Base-by-base conservation (phyloP, 2,888 invertebrate species). In the Rhingia rostrata region DNA sequence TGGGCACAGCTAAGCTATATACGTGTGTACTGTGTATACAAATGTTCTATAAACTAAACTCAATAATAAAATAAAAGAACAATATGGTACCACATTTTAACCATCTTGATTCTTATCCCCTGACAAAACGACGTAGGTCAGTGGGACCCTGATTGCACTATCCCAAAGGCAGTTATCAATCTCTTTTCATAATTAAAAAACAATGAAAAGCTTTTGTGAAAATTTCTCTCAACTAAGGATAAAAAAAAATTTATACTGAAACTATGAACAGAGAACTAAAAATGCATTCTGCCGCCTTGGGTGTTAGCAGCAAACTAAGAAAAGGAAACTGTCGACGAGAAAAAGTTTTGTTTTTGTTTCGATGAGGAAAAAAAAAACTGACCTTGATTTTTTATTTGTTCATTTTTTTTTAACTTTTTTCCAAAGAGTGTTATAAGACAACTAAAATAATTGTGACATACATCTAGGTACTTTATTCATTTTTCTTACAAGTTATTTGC, bases 131-230 rank as follows among this genome's bases (percentile, higher is more conserved):
- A 47, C 47, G 9, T 22, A 53, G 53, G 53, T 53, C 53, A 33
- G 53, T 53, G 14, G 53, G 53, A 32, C 14, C 14, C n/a, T n/a
- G 53, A 33, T 53, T 53, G 53, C 33, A 12, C 32, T 6, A 32
- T 53, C 53, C 33, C 33, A 10, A n/a, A 10, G 33, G 53, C 32
- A 53, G 53, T 53, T 53, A 32, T 53, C 53, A 10, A 53, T 53
- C 33, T 12, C 22, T 53, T n/a, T 53, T 33, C 32, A 53, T 33
- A 2, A 53, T 33, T 33, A 53, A 33, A 53, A 22, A 51, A 51
- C 4, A 51, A 32, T 30, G 10, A 22, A 22, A 51, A 6, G 9
- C 5, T 51, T 22, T 51, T 30, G 22, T 22, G 51, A 10, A 51
- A 51, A 51, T 51, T 30, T 14, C 10, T 22, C 51, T 51, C 12